Percentiles rank a stretch among this genome's conserved stretches.
These are phyloP conservation scores for Steinernema feltiae DNA, from an alignment of 1,140 invertebrate genomes.

Conservation along the genomic window DNA sequence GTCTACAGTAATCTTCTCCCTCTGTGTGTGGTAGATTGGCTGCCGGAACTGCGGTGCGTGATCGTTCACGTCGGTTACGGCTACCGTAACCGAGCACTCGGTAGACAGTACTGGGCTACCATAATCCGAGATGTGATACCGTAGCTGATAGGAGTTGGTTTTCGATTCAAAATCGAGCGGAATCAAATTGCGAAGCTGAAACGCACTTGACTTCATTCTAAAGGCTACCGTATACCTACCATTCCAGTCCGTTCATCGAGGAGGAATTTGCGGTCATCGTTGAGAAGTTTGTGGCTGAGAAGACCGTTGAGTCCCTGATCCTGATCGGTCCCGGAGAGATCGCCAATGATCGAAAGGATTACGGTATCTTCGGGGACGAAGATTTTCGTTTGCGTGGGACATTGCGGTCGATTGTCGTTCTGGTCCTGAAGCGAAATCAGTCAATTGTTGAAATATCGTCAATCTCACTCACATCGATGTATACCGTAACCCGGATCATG, in stretches of 20 bases:
- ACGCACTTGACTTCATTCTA: conserved; percentile 24
- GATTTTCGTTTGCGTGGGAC: conserved; percentile 77
- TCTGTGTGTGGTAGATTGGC: conserved; percentile 37
- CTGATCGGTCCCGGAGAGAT: conserved; percentile 78
- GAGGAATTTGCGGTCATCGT: conserved; percentile 57
- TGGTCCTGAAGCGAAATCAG: conserved; percentile 64
- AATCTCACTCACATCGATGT: conserved; percentile 62
- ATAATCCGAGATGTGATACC: conserved; percentile 48
- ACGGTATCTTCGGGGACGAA: conserved; percentile 84
- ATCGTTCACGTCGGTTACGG: conserved; percentile 56
- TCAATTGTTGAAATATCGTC: not conserved
- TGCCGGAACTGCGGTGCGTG: conserved; percentile 53
- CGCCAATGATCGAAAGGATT: conserved; percentile 77
- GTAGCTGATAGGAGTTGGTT: not conserved
- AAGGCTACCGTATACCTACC: conserved; percentile 53
- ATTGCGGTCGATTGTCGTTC: conserved; percentile 86
- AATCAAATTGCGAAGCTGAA: conserved; percentile 5
- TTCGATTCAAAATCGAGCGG: not conserved
- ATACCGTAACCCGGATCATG: conserved; percentile 67
- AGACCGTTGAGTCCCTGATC: conserved; percentile 79
- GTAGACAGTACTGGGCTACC: conserved; percentile 42
- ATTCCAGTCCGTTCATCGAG: conserved; percentile 58
- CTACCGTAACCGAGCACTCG: not conserved
- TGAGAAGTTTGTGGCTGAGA: conserved; percentile 16
- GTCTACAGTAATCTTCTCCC: not conserved